phyloP scores from a whole-genome alignment of 2,797 vertebrate genomes.

The Helostoma temminkii region DNA sequence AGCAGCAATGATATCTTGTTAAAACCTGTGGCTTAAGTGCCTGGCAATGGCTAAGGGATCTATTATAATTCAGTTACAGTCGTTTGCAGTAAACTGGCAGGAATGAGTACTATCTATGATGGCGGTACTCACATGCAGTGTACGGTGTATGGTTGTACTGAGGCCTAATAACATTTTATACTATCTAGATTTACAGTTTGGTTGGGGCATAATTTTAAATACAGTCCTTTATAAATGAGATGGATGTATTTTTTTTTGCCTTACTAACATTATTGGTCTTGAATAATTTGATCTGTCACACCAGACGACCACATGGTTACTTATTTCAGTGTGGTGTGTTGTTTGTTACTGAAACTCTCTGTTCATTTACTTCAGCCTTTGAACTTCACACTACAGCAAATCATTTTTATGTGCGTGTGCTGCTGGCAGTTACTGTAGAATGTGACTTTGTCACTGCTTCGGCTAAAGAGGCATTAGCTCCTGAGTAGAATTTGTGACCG shows the following conservation, averaged over 20 bases:
- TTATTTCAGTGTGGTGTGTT: not conserved
- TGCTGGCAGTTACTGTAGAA: constrained; percentile 37
- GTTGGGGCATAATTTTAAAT: constrained; percentile 17
- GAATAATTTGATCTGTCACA: constrained; percentile 27
- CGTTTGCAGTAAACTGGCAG: too few relatives aligned
- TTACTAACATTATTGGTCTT: constrained; percentile 10
- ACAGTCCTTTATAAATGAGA: constrained; percentile 20
- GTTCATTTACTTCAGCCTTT: constrained; percentile 27
- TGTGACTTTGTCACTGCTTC: constrained; percentile 20
- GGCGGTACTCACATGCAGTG: too few relatives aligned
- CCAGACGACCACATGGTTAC: constrained; percentile 27
- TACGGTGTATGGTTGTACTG: not conserved
- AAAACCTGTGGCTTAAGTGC: too few relatives aligned
- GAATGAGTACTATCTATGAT: too few relatives aligned
- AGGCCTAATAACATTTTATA: not conserved
- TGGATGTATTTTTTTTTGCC: constrained; percentile 8
- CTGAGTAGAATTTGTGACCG: constrained; percentile 22
- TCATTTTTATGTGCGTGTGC: constrained; percentile 57
- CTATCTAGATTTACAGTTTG: constrained; percentile 13
- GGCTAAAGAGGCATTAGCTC: constrained; percentile 53
- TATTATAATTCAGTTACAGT: too few relatives aligned
- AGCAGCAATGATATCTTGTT: too few relatives aligned
- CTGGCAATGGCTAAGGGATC: too few relatives aligned
- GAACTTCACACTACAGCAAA: constrained; percentile 35
- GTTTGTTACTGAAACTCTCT: constrained; percentile 34